Conservation (phyloP, 2,797 vertebrate species). For the Rhabdomys pumilio region DNA sequence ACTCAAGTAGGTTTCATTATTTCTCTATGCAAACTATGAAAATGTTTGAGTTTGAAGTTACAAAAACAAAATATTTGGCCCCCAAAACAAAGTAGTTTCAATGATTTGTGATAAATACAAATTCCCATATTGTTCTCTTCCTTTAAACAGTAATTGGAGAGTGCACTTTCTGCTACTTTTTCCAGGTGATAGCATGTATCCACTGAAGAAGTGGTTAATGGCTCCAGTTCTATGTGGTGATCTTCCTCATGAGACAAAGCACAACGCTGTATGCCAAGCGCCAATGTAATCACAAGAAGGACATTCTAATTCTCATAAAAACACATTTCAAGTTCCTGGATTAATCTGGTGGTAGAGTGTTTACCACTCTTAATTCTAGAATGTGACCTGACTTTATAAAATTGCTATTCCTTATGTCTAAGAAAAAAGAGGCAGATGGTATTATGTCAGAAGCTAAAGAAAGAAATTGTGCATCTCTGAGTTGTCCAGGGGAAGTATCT, state of each 20-base stretch:
- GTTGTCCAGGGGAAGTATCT: not conserved
- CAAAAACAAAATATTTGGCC: constrained; percentile 10
- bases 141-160: constrained; percentile 41
- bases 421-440: constrained; percentile 49
- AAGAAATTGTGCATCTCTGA: constrained; percentile 62
- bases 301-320: constrained; percentile 52
- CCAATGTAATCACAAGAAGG: constrained; percentile 27
- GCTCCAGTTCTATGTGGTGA: constrained; percentile 67
- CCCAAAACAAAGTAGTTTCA: constrained; percentile 17
- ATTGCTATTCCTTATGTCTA: constrained; percentile 48
- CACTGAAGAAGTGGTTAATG: constrained; percentile 68
- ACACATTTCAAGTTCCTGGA: constrained; percentile 42
- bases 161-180: constrained; percentile 63
- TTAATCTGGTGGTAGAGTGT: constrained; percentile 16
- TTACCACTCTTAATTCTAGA: constrained; percentile 38
- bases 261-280: constrained; percentile 44
- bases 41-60: constrained; percentile 1
- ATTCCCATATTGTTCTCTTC: not conserved
- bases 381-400: constrained; percentile 59
- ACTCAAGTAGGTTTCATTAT: constrained; percentile 4
- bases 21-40: constrained; percentile 24
- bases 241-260: constrained; percentile 44
- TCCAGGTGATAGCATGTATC: constrained; percentile 58
- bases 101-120: constrained; percentile 8
- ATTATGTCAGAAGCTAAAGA: constrained; percentile 25